Conservation (phyloP, 2,888 invertebrate genomes). For the Archips xylosteana region DNA sequence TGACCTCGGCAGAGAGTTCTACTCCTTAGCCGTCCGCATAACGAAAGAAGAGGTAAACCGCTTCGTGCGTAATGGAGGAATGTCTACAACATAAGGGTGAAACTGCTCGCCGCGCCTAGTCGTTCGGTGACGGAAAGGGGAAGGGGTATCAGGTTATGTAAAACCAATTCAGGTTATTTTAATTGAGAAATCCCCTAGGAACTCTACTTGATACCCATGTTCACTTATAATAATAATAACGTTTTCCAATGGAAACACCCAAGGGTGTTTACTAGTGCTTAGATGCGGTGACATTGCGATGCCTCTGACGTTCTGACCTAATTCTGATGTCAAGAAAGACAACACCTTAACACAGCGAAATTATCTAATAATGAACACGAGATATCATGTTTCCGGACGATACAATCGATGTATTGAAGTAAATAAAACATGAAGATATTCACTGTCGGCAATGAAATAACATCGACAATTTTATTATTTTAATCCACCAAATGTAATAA, state of each 20-base stretch:
- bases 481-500: not conserved
- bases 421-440: not conserved
- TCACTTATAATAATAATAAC: too few relatives aligned
- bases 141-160: too few relatives aligned
- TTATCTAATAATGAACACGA: not conserved
- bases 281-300: constrained; percentile 22
- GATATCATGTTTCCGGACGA: not conserved
- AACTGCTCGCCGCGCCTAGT: too few relatives aligned
- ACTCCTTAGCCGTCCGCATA: too few relatives aligned
- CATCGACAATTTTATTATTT: not conserved
- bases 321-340: constrained; percentile 15
- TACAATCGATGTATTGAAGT: not conserved
- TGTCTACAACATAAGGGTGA: too few relatives aligned
- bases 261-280: not conserved
- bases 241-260: not conserved
- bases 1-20: too few relatives aligned
- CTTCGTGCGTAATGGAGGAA: too few relatives aligned
- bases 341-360: not conserved
- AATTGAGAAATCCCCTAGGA: too few relatives aligned
- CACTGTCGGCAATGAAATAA: not conserved
- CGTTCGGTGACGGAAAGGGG: too few relatives aligned
- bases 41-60: too few relatives aligned
- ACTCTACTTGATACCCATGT: too few relatives aligned
- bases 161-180: too few relatives aligned
- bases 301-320: constrained; percentile 19